Percentiles rank a stretch among this genome's conserved stretches.
Conservation (phyloP, 2,797 vertebrate species). For the Monodelphis domestica region DNA sequence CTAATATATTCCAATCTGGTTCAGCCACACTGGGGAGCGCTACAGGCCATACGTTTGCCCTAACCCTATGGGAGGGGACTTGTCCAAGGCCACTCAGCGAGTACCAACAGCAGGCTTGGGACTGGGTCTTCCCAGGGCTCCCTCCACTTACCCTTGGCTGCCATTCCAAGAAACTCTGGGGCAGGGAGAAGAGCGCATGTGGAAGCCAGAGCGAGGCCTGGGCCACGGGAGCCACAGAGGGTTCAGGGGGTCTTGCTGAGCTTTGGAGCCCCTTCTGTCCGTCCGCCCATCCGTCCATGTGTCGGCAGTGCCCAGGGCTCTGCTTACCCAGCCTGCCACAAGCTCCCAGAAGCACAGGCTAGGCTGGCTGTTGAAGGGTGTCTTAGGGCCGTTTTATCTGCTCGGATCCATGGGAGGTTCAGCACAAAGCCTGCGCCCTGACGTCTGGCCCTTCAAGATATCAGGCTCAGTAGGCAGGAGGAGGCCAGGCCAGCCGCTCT, state of each 20-base stretch:
- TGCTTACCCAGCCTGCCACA: neutral
- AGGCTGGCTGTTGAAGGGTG: neutral
- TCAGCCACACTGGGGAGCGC: too few species aligned
- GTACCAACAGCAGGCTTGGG: neutral
- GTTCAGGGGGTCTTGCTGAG: neutral
- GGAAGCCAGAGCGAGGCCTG: neutral
- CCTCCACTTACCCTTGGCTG: neutral
- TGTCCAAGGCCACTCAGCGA: neutral
- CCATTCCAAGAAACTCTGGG: neutral
- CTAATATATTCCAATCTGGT: neutral
- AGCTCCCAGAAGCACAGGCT: neutral
- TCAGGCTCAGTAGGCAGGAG: neutral
- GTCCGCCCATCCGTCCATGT: too few species aligned
- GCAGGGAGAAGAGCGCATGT: neutral
- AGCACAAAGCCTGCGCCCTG: neutral
- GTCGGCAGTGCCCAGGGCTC: neutral
- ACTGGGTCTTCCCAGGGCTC: neutral
- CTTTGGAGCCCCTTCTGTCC: neutral
- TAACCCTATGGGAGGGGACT: neutral
- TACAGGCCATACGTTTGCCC: neutral
- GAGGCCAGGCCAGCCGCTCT: neutral
- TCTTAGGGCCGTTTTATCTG: neutral
- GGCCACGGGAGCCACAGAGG: neutral
- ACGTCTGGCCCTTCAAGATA: neutral
- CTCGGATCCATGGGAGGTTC: neutral